Conservation (phyloP, 2,113 vertebrate genomes). For the Corythaixoides concolor region DNA sequence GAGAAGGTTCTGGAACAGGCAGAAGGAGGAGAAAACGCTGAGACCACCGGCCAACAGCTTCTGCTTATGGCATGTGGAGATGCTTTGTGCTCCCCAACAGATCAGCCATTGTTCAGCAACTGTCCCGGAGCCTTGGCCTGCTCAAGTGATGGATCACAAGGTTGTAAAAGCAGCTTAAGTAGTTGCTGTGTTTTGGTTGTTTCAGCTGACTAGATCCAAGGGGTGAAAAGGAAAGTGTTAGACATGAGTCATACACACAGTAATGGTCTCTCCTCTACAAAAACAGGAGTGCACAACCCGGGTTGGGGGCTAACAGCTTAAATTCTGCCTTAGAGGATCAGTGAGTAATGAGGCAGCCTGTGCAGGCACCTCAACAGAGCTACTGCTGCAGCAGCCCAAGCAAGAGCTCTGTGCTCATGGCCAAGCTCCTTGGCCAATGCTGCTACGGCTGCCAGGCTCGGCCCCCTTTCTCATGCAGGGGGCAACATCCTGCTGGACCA, state of each 20-base stretch:
- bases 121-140: not conserved
- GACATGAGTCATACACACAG: not conserved
- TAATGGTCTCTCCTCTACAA: not conserved
- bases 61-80: not conserved
- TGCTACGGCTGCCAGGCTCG: not conserved
- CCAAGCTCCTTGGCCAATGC: not conserved
- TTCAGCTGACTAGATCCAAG: not conserved
- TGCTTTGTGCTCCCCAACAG: not conserved
- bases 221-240: not conserved
- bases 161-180: not conserved
- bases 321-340: not conserved
- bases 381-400: not conserved
- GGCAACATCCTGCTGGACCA: not conserved
- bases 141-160: not conserved
- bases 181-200: not conserved
- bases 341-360: not conserved
- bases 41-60: not conserved
- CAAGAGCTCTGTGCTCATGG: not conserved
- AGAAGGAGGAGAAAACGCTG: not conserved
- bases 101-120: not conserved
- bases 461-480: not conserved
- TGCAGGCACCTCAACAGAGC: fast-evolving
- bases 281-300: not conserved
- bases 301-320: not conserved
- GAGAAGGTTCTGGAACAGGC: not conserved